A percentile compares a stretch with the other conserved stretches of the same genome.
phyloP scores from a whole-genome alignment of 2,113 vertebrate genomes.

The Drymodes brunneopygia region DNA sequence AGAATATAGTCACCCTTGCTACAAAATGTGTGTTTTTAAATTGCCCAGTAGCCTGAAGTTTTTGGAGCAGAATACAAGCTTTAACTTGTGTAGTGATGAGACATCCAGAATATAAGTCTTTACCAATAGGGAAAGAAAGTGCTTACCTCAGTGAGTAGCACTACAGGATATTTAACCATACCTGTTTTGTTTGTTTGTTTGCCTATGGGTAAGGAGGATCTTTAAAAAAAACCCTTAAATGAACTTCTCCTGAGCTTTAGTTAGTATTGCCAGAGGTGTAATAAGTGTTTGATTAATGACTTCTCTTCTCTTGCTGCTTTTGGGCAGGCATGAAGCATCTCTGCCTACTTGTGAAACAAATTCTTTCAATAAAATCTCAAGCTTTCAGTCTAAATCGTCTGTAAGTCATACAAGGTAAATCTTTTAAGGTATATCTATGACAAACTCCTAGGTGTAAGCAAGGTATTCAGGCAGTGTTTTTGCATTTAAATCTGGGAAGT shows the following conservation, averaged over 20 bases:
- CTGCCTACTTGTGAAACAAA: not conserved
- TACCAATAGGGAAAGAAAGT: not conserved
- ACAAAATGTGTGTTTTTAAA: not conserved
- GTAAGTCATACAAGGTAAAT: conserved; percentile 26
- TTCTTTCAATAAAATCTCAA: conserved; percentile 12
- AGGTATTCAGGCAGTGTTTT: not conserved
- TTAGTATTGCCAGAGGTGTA: not conserved
- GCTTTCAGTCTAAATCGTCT: not conserved
- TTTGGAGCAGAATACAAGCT: not conserved
- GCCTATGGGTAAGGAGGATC: not conserved
- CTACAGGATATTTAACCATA: not conserved
- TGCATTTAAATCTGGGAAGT: not conserved
- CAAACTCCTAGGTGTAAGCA: not conserved
- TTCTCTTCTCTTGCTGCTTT: conserved; percentile 10
- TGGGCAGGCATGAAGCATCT: not conserved
- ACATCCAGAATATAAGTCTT: not conserved
- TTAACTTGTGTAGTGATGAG: not conserved
- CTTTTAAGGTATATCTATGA: not conserved
- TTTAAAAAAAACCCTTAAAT: not conserved
- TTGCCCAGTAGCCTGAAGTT: not conserved
- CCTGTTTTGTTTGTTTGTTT: not conserved
- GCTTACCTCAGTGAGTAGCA: not conserved
- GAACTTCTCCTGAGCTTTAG: not conserved
- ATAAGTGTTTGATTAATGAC: not conserved
- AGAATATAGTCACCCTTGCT: not conserved